Evolutionary conservation across 2,113 vertebrate genomes (phyloP).

Genomic region (Sterna hirundo): DNA sequence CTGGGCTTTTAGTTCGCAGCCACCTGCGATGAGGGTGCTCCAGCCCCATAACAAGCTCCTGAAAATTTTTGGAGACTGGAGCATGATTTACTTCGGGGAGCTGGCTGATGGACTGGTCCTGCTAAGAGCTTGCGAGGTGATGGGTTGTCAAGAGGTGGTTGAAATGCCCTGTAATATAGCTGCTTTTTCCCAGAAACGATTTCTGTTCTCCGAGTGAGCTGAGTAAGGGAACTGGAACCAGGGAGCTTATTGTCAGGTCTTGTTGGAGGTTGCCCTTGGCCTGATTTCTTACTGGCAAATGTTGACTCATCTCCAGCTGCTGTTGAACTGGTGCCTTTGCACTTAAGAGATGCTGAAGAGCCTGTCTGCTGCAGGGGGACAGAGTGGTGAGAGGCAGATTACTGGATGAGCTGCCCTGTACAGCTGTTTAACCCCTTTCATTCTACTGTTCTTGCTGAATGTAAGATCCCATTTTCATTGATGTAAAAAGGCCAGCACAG

Average conservation of each 20-base stretch:
- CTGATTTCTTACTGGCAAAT: background rate
- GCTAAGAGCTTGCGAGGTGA: background rate
- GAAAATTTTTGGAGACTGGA: background rate
- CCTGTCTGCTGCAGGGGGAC: background rate
- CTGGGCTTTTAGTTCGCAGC: background rate
- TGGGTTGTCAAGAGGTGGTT: background rate
- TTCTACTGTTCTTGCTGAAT: background rate
- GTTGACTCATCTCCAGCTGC: background rate
- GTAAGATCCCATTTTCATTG: background rate
- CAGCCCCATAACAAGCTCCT: background rate
- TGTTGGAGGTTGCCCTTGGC: background rate
- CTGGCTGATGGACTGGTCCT: background rate
- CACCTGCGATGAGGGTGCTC: background rate
- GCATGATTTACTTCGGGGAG: background rate
- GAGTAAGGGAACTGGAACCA: background rate
- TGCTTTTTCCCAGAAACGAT: background rate
- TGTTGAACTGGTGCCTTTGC: background rate
- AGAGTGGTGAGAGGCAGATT: background rate
- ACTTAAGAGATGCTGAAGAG: background rate
- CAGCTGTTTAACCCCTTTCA: background rate
- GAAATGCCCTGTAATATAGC: background rate
- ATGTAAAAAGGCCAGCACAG: background rate
- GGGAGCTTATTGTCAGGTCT: background rate
- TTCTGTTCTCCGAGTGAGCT: background rate
- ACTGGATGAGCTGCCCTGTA: background rate